A percentile compares a stretch with the other conserved stretches of the same genome.
Evolutionary conservation across 2,888 invertebrate species (phyloP).

Genomic region (Piscicola geometra): DNA sequence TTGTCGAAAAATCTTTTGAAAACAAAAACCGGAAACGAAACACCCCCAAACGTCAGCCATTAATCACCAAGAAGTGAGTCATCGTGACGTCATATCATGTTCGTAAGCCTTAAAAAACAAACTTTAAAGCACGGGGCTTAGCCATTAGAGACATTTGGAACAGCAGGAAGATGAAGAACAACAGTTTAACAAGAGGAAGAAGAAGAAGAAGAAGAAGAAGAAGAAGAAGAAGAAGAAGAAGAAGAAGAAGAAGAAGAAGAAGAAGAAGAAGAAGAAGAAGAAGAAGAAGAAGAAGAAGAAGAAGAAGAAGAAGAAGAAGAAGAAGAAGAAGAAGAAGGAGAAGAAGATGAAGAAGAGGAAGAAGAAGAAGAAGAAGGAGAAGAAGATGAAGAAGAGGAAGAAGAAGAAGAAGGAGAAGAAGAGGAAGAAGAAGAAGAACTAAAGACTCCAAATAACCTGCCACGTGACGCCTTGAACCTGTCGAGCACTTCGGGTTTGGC

Average conservation of each 20-base stretch:
- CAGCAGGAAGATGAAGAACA: no score
- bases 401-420: constrained; percentile 8
- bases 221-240: constrained; percentile 15
- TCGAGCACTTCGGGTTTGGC: constrained; percentile 37
- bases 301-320: not conserved
- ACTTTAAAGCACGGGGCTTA: no score
- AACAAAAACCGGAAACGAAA: no score
- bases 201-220: constrained; percentile 18
- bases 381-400: constrained; percentile 19
- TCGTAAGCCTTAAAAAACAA: no score
- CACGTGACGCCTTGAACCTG: constrained; percentile 38
- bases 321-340: constrained; percentile 13
- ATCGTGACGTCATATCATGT: no score
- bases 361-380: constrained; percentile 10
- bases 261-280: constrained; percentile 15
- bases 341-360: not conserved
- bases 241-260: not conserved
- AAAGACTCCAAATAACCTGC: no score
- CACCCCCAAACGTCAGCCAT: no score
- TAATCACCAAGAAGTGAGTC: no score
- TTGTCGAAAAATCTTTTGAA: no score
- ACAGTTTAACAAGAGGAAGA: no score
- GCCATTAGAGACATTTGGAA: no score
- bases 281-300: constrained; percentile 15
- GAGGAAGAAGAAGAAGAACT: constrained; percentile 1